Base-by-base conservation (phyloP, 1,140 invertebrate genomes). In the Venustaconcha ellipsiformis region DNA sequence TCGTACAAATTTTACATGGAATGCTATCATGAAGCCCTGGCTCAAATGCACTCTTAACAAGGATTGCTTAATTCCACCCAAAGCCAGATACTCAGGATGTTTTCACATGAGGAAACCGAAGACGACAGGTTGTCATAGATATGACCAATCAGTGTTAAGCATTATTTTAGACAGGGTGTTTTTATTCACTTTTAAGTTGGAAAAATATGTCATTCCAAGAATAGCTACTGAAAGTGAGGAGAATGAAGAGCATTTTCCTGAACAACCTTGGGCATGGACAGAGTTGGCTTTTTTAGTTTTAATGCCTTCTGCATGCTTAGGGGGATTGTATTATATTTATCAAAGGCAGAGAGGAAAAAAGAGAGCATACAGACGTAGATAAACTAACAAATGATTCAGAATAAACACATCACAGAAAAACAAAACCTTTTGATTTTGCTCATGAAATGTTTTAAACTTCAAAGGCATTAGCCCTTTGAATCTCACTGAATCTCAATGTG, bases 71-170 rank as follows among this genome's bases (percentile, higher is more conserved):
- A 64, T 84, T 23, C 86, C 86, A 0, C 63, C 76, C 18, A 80
- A 78, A 63, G 76, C 84, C 26, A 60, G 73, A 20, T 80, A 78
- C 48, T 80, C 79, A 17, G 83, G 80, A 18, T 87, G 86, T 70
- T 82, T 87, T 67, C 79, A 85, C 66, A 79, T 82, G 26, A 82
- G 84, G n/a, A 73, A 73, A 13, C 86, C 86, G 55, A 82, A 78
- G 59, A 84, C 82, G 65, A 87, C 86, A 14, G 86, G 86, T 1
- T 87, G 86, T 72, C 86, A 87, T 71, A 80, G 82, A 65, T 87
- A 81, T 68, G 85, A 85, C 72, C 83, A 86, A 74, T 87, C 86
- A 58, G 82, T 78, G 2, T 78, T 86, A 20, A 86, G 84, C 70
- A 87, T 87, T 62, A 72, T 86, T 14, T 37, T 86, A 14, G 85